Conservation (phyloP, 1,140 invertebrate genomes). For the Zaprionus ghesquierei region DNA sequence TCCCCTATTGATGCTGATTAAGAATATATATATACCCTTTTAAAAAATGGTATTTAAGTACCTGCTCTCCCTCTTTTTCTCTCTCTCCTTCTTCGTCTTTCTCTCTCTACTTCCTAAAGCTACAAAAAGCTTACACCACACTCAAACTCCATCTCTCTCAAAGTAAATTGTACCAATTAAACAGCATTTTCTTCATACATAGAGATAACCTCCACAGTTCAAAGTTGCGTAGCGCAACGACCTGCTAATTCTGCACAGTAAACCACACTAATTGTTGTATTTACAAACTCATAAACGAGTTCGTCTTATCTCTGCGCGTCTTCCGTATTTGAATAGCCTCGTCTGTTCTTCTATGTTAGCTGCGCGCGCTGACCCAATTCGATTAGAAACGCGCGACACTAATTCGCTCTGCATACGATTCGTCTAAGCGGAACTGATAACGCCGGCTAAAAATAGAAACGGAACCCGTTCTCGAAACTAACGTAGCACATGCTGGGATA, state of each 20-base stretch:
- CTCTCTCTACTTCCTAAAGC: too few relatives aligned
- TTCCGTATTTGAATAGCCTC: background rate
- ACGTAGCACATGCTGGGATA: background rate
- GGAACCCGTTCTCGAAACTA: background rate
- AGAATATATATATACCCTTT: too few relatives aligned
- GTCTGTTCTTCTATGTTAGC: background rate
- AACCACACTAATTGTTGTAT: background rate
- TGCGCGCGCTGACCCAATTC: constrained; percentile 46
- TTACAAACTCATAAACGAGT: background rate
- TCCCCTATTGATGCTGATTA: too few relatives aligned
- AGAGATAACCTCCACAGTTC: background rate
- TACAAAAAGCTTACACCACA: too few relatives aligned
- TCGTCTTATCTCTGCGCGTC: background rate
- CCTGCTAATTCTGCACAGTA: background rate
- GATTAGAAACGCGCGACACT: constrained; percentile 32
- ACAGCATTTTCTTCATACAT: background rate
- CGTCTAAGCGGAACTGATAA: constrained; percentile 16
- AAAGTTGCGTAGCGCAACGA: background rate
- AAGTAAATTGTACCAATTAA: background rate
- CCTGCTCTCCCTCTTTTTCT: too few relatives aligned
- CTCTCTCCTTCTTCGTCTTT: too few relatives aligned
- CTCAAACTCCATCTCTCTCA: too few relatives aligned
- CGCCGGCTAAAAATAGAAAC: constrained; percentile 18
- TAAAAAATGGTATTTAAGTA: too few relatives aligned
- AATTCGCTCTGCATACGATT: background rate